These are phyloP conservation scores for Oedothorax gibbosus DNA, from an alignment of 1,140 invertebrate species.

Conservation along the genomic window DNA sequence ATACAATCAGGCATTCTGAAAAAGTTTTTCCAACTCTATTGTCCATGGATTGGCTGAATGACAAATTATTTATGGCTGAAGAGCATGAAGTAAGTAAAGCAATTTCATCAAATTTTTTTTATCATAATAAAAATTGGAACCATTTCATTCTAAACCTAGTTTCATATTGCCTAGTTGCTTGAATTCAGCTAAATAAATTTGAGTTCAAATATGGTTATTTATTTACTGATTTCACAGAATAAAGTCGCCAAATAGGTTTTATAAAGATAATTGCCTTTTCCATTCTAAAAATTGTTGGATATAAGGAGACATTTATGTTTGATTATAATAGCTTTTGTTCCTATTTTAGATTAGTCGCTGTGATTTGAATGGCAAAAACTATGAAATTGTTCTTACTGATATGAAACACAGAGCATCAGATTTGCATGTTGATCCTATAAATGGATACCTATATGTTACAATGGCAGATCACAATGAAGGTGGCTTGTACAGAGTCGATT, in stretches of 20 bases:
- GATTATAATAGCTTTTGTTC: no score
- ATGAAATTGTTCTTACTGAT: conserved; percentile 77
- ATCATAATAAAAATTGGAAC: no score
- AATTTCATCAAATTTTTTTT: no score
- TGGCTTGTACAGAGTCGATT: conserved; percentile 82
- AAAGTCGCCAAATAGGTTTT: no score
- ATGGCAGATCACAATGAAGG: conserved; percentile 70
- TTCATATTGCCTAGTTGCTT: no score
- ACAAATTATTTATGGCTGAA: conserved; percentile 81
- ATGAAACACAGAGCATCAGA: conserved; percentile 78
- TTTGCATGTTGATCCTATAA: conserved; percentile 90
- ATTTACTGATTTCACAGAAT: no score
- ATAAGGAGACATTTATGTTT: no score
- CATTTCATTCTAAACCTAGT: no score
- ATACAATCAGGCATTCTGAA: conserved; percentile 73
- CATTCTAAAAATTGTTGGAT: no score
- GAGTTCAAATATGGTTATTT: no score
- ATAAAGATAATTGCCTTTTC: no score
- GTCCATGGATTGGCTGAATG: conserved; percentile 89
- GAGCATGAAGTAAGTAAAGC: conserved; percentile 47
- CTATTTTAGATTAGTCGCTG: conserved; percentile 83
- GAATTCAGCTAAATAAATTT: no score
- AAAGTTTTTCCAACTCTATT: conserved; percentile 74
- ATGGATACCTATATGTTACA: conserved; percentile 89
- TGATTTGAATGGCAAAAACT: conserved; percentile 76